A percentile compares a stretch with the other conserved stretches of the same genome.
Conservation (phyloP, 2,113 vertebrate genomes). For the rat (Rattus norvegicus) region DNA sequence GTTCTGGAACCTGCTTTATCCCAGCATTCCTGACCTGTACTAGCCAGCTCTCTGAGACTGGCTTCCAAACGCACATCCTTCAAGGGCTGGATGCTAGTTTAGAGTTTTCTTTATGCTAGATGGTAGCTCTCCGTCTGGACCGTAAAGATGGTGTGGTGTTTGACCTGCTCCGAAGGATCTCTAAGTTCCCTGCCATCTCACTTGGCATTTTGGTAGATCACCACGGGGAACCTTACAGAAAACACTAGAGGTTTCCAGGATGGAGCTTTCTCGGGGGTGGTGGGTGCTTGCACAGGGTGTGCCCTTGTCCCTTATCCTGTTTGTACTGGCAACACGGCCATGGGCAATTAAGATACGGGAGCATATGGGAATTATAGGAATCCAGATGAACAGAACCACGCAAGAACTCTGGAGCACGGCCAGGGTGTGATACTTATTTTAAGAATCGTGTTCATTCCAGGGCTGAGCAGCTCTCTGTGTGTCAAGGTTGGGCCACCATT, state of each 20-base stretch:
- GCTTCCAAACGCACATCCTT: not conserved
- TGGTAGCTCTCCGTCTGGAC: not conserved
- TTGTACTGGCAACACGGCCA: slow-evolving; percentile 61
- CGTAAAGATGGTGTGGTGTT: not conserved
- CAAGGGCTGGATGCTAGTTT: not conserved
- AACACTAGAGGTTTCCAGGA: not conserved
- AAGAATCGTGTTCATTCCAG: slow-evolving; percentile 39
- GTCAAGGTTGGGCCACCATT: slow-evolving; percentile 25
- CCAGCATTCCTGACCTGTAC: not conserved
- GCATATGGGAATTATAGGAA: slow-evolving; percentile 72
- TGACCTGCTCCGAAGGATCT: not conserved
- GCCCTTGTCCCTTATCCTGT: slow-evolving; percentile 60
- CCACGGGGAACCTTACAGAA: not conserved
- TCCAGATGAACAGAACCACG: slow-evolving; percentile 54
- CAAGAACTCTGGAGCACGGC: not conserved
- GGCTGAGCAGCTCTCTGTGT: slow-evolving; percentile 17
- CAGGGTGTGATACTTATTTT: slow-evolving; percentile 34
- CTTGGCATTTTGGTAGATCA: not conserved
- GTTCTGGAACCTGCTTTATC: not conserved
- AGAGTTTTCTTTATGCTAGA: not conserved
- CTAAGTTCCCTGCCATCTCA: not conserved
- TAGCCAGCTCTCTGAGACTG: not conserved
- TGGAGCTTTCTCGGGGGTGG: slow-evolving; percentile 33
- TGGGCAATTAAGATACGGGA: slow-evolving; percentile 73
- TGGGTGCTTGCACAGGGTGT: slow-evolving; percentile 22